Percentiles rank a stretch among this genome's conserved stretches.
Evolutionary conservation across 2,797 vertebrate species (phyloP).

Genomic region (Chiloscyllium punctatum): DNA sequence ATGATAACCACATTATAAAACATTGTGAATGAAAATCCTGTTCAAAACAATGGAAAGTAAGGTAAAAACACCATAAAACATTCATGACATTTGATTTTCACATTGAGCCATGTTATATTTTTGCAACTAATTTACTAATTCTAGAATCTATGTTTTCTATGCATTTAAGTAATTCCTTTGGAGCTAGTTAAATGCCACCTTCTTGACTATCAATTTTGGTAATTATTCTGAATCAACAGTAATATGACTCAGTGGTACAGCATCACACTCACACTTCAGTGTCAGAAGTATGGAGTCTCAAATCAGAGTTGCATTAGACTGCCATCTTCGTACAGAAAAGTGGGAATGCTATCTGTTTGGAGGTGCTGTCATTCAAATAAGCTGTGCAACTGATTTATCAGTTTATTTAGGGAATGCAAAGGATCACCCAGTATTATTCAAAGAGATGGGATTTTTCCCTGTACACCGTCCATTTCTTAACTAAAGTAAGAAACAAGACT

Average conservation of each 20-base stretch:
- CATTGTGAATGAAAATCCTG: neutral
- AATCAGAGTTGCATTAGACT: no score
- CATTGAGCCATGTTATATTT: neutral
- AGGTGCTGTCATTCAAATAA: neutral
- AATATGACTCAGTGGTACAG: neutral
- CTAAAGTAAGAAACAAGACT: neutral
- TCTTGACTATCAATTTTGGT: neutral
- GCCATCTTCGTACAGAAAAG: no score
- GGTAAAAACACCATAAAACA: neutral
- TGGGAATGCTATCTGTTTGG: neutral
- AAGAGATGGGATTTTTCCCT: neutral
- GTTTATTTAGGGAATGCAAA: neutral
- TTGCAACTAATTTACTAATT: neutral
- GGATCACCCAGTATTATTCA: neutral
- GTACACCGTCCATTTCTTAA: neutral
- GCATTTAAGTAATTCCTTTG: conserved; percentile 1
- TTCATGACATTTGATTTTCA: neutral
- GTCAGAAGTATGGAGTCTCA: neutral
- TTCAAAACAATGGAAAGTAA: conserved; percentile 1
- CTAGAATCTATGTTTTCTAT: neutral
- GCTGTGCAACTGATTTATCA: neutral
- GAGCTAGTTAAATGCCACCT: neutral
- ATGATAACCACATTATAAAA: neutral
- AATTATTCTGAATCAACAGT: neutral
- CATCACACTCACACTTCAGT: neutral